Conservation (phyloP, 1,140 invertebrate species). For the Drosophila kurseongensis region DNA sequence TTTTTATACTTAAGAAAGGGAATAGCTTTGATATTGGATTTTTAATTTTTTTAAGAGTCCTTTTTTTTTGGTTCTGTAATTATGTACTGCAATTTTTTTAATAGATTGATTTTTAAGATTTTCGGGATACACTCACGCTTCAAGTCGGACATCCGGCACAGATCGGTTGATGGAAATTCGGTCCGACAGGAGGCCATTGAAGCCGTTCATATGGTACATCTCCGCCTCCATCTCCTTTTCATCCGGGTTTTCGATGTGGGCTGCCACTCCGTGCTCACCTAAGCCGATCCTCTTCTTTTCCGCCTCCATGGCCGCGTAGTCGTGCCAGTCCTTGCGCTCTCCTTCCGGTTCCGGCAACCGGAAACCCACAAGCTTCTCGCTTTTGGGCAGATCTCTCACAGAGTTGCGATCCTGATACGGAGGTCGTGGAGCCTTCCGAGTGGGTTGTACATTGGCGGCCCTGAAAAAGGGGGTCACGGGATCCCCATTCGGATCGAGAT, state of each 20-base stretch:
- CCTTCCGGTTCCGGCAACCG: constrained; percentile 56
- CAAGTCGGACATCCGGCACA: constrained; percentile 90
- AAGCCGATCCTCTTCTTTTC: constrained; percentile 86
- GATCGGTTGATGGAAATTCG: constrained; percentile 91
- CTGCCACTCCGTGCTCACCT: constrained; percentile 90
- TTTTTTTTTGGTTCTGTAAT: too few relatives aligned
- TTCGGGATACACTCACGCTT: constrained; percentile 86
- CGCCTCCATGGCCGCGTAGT: constrained; percentile 87
- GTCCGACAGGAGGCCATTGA: constrained; percentile 93
- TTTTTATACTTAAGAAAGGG: too few relatives aligned
- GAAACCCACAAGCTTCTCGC: constrained; percentile 13
- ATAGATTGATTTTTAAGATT: constrained; percentile 56
- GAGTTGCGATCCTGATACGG: constrained; percentile 66
- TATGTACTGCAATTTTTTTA: not conserved
- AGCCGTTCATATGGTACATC: constrained; percentile 91
- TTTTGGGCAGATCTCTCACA: constrained; percentile 1
- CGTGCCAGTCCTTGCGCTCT: constrained; percentile 90
- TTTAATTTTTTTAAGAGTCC: too few relatives aligned
- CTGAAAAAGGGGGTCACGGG: constrained; percentile 58
- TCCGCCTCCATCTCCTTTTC: constrained; percentile 85
- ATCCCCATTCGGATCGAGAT: constrained; percentile 70
- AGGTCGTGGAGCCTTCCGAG: constrained; percentile 50
- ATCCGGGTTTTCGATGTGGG: constrained; percentile 81
- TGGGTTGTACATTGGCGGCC: constrained; percentile 18
- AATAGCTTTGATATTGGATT: too few relatives aligned